Base-by-base conservation (phyloP, 1,140 invertebrate species). In the Diploscapter pachys region DNA sequence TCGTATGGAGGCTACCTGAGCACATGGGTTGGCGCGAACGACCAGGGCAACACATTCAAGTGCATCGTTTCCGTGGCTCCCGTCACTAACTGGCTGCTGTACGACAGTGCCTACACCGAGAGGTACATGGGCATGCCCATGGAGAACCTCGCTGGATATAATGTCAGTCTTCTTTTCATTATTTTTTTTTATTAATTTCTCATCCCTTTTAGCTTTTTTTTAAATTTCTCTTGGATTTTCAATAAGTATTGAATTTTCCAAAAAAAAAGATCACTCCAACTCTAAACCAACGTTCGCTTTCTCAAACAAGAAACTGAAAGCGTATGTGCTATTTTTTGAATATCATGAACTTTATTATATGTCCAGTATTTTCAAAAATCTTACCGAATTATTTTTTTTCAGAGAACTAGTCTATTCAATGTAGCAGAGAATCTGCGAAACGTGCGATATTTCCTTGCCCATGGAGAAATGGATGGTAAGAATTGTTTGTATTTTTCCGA, bases 51-150 rank as follows among this genome's bases (percentile, higher is more conserved):
- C 9, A 79, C 79, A 5, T 80, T 85, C 65, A 76, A 80, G 54
- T 85, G 83, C 72, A 84, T 82, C 0, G 77, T 81, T n/a, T 77
- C 73, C 48, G 79, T 85, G 49, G 83, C 83, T 8, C 83, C 83
- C 48, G 83, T 85, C 5, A 81, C 82, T 6, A 81, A 85, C 57
- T 11, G 6, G 3, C 31, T 3, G 49, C 53, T 73, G 80, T 64
- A 54, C 85, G 84, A 85, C 67, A 84, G 83, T 4, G 83, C 81
- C 8, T 85, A 85, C 74, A 85, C 84, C 8, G 83, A 85, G 75
- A 57, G 83, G 52, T 85, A 85, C 73, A 83, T 85, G 80, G 84
- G 84, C 3, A 57, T 75, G 61, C 75, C 69, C n/a, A 49, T 54
- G 9, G 62, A 76, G 48, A 79, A 83, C 49, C 81, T 75, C 8